These are phyloP conservation scores for Micromussa lordhowensis DNA, from an alignment of 92 coral and sea anemone species.

Conservation along the genomic window DNA sequence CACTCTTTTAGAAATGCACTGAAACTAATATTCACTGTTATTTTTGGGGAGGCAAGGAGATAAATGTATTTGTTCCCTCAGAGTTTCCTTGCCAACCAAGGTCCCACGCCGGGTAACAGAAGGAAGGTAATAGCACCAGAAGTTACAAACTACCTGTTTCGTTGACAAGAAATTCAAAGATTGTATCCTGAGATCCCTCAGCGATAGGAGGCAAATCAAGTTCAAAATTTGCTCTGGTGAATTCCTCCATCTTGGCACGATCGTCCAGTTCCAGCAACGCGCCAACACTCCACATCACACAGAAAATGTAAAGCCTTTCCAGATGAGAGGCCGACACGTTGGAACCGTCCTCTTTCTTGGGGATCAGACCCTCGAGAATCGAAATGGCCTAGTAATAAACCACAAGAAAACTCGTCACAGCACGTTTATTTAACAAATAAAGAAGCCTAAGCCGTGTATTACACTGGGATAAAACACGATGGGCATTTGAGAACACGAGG, in stretches of 20 bases:
- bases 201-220: slow-evolving; percentile 70
- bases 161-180: slow-evolving; percentile 83
- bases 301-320: slow-evolving; percentile 80
- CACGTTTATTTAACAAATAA: no score
- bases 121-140: background rate
- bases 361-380: slow-evolving; percentile 82
- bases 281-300: slow-evolving; percentile 92
- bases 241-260: slow-evolving; percentile 82
- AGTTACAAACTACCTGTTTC: slow-evolving; percentile 64
- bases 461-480: no score
- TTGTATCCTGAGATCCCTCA: slow-evolving; percentile 70
- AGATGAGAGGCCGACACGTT: slow-evolving; percentile 74
- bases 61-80: background rate
- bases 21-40: background rate
- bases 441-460: no score
- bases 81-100: background rate
- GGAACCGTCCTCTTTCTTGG: slow-evolving; percentile 79
- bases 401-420: no score
- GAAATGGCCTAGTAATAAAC: slow-evolving; percentile 64
- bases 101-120: background rate
- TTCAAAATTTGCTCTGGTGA: slow-evolving; percentile 70
- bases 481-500: no score
- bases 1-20: no score
- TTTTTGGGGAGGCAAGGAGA: background rate
- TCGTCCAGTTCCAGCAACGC: slow-evolving; percentile 86